Conservation (phyloP, 2,888 invertebrate genomes). For the Pandemis corylana region DNA sequence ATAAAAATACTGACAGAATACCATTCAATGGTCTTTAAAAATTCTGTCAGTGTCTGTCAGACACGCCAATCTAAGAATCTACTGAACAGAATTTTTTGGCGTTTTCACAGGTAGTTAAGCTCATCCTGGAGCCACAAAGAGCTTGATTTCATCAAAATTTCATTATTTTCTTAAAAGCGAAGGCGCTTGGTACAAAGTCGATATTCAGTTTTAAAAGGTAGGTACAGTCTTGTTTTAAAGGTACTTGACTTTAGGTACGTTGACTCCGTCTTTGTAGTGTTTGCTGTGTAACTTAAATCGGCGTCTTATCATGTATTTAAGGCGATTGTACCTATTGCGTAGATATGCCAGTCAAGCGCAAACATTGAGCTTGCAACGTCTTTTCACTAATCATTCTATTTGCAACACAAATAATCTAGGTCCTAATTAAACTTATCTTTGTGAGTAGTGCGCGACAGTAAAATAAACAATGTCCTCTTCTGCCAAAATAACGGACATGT, state of each 20-base stretch:
- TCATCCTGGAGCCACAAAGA: no score
- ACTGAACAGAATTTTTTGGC: no score
- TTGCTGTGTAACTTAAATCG: constrained; percentile 11
- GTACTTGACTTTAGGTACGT: not conserved
- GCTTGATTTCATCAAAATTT: no score
- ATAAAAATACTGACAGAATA: no score
- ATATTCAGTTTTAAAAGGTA: not conserved
- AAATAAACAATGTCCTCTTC: constrained; percentile 41
- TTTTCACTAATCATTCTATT: not conserved
- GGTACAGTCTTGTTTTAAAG: not conserved
- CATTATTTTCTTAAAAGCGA: no score
- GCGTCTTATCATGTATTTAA: constrained; percentile 2
- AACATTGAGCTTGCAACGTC: constrained; percentile 12
- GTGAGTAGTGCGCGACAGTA: no score
- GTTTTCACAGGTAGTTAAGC: no score
- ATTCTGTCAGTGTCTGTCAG: no score
- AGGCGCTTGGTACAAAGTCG: not conserved
- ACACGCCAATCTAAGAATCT: no score
- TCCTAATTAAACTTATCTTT: not conserved
- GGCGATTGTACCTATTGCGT: constrained; percentile 1
- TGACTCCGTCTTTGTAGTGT: not conserved
- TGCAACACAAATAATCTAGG: not conserved
- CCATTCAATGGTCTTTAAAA: no score
- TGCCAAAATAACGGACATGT: constrained; percentile 63
- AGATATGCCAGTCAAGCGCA: constrained; percentile 26